phyloP scores from a whole-genome alignment of 2,888 invertebrate species.

The Acanthoscelides obtectus region DNA sequence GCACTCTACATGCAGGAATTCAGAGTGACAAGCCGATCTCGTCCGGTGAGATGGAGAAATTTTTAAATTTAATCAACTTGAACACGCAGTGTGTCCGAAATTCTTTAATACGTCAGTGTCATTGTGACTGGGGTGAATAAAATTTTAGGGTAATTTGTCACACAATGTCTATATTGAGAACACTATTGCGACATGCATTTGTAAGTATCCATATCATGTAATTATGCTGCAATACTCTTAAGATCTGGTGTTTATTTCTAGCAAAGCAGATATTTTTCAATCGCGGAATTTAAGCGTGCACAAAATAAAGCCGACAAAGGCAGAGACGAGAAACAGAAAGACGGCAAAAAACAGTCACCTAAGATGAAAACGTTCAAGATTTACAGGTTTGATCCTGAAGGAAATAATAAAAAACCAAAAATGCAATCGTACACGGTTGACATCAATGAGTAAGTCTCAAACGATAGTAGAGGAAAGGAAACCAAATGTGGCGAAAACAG shows the following conservation, averaged over 20 bases:
- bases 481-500: too few species aligned
- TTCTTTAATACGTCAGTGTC: not conserved
- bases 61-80: too few species aligned
- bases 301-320: not conserved
- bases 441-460: conserved; percentile 47
- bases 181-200: not conserved
- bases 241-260: not conserved
- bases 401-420: conserved; percentile 49
- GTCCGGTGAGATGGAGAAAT: too few species aligned
- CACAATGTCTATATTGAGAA: not conserved
- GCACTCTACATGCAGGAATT: too few species aligned
- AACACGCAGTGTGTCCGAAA: not conserved
- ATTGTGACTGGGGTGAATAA: not conserved
- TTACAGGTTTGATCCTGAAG: conserved; percentile 53
- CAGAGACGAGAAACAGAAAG: not conserved
- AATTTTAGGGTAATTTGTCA: not conserved
- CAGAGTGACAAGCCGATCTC: too few species aligned
- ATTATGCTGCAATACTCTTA: not conserved
- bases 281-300: not conserved
- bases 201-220: not conserved
- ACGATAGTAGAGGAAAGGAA: too few species aligned
- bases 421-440: conserved; percentile 61
- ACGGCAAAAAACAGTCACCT: conserved; percentile 6
- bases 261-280: not conserved
- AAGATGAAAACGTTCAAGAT: conserved; percentile 34